Evolutionary conservation across 2,888 invertebrate genomes (phyloP).

Genomic region (Autographa gamma): DNA sequence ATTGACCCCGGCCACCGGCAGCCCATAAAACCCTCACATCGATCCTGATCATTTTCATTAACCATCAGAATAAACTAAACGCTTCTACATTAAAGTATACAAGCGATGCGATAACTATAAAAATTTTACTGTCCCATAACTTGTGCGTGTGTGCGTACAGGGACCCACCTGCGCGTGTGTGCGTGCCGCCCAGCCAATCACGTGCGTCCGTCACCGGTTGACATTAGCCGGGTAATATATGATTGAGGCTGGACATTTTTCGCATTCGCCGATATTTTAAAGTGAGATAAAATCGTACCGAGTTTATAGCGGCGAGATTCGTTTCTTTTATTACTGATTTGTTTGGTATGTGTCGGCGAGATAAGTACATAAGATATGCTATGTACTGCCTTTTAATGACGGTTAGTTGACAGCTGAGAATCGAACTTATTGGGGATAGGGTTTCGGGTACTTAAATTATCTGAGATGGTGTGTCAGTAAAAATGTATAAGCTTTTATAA

Average conservation of each 20-base stretch:
- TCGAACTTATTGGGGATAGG: slow-evolving; percentile 38
- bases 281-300: slow-evolving; percentile 76
- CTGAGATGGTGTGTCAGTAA: slow-evolving; percentile 19
- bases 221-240: slow-evolving; percentile 83
- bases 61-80: slow-evolving; percentile 47
- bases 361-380: slow-evolving; percentile 52
- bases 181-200: slow-evolving; percentile 71
- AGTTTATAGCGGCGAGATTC: slow-evolving; percentile 73
- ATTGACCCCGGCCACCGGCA: slow-evolving; percentile 37
- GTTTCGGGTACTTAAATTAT: slow-evolving; percentile 36
- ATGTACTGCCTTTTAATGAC: slow-evolving; percentile 52
- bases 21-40: slow-evolving; percentile 51
- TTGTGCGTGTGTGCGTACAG: slow-evolving; percentile 58
- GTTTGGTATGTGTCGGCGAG: slow-evolving; percentile 45
- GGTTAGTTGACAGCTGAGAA: slow-evolving; percentile 42
- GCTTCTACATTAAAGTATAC: slow-evolving; percentile 60
- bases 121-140: slow-evolving; percentile 80
- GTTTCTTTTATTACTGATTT: slow-evolving; percentile 65
- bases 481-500: background rate
- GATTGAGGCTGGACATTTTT: slow-evolving; percentile 78
- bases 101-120: slow-evolving; percentile 66
- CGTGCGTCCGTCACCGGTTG: slow-evolving; percentile 67
- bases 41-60: slow-evolving; percentile 56
- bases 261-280: slow-evolving; percentile 80
- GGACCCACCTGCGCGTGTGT: slow-evolving; percentile 47